Percentiles rank a stretch among this genome's conserved stretches.
Evolutionary conservation across 1,140 invertebrate species (phyloP).

Genomic region (Lucilia cuprina): DNA sequence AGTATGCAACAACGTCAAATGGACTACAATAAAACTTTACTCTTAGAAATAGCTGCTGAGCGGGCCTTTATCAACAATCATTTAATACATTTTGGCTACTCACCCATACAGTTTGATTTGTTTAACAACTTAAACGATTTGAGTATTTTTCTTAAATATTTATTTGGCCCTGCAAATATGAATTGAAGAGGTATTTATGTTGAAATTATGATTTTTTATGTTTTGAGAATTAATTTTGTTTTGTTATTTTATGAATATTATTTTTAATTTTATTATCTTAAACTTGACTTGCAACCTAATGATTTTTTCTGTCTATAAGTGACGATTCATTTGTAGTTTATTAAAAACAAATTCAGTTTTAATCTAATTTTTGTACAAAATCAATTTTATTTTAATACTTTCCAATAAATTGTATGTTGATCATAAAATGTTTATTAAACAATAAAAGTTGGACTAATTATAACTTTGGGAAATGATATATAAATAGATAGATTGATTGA

Average conservation of each 20-base stretch:
- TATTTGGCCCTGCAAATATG: background rate
- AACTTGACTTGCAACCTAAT: background rate
- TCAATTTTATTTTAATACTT: too few species aligned
- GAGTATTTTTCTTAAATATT: slow-evolving; percentile 32
- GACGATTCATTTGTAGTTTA: too few species aligned
- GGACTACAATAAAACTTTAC: background rate
- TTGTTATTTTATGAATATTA: background rate
- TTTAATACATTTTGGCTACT: slow-evolving; percentile 22
- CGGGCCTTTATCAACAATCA: slow-evolving; percentile 27
- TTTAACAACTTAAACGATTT: slow-evolving; percentile 30
- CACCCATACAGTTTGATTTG: slow-evolving; percentile 24
- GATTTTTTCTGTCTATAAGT: too few species aligned
- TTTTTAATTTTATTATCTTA: background rate
- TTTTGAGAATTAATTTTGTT: background rate
- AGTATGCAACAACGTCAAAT: background rate
- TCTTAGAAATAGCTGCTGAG: slow-evolving; percentile 1
- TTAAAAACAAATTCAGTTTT: too few species aligned
- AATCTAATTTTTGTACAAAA: too few species aligned
- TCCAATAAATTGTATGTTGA: too few species aligned
- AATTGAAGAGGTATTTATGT: background rate
- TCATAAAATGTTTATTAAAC: too few species aligned
- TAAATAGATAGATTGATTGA: too few species aligned
- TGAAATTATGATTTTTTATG: background rate
- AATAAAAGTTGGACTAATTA: too few species aligned
- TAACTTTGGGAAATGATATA: too few species aligned